Evolutionary conservation across 2,888 invertebrate genomes (phyloP).

Genomic region (Balanococcus diminutus): DNA sequence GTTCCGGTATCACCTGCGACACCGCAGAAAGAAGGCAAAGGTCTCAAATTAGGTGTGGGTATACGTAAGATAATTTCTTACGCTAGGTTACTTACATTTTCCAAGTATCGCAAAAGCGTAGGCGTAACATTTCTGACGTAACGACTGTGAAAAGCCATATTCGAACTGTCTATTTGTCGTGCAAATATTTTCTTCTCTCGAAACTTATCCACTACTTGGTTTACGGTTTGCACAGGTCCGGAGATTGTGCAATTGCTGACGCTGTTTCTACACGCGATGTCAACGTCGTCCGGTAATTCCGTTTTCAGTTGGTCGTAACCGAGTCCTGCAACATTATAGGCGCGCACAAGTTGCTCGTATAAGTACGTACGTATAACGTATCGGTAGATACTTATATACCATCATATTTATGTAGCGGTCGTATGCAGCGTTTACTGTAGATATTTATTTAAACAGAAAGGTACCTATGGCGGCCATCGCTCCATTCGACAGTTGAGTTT

Average conservation of each 20-base stretch:
- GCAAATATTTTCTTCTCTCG: slow-evolving; percentile 60
- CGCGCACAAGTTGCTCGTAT: too few species aligned
- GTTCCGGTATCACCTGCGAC: slow-evolving; percentile 63
- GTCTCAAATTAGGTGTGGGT: too few species aligned
- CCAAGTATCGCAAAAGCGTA: slow-evolving; percentile 62
- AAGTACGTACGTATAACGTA: too few species aligned
- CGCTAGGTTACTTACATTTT: slow-evolving; percentile 60
- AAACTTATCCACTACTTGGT: slow-evolving; percentile 66
- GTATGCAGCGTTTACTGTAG: neutral
- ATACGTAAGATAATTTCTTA: too few species aligned
- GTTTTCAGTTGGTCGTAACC: slow-evolving; percentile 58
- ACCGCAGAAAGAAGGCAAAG: too few species aligned
- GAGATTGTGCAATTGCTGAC: slow-evolving; percentile 79
- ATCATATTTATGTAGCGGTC: neutral
- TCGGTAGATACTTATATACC: neutral
- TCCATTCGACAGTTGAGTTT: slow-evolving; percentile 61
- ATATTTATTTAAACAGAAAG: neutral
- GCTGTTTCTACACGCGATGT: slow-evolving; percentile 81
- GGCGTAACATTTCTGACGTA: slow-evolving; percentile 63
- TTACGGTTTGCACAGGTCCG: slow-evolving; percentile 71
- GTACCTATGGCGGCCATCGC: slow-evolving; percentile 66
- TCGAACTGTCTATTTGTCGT: slow-evolving; percentile 58
- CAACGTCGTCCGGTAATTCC: slow-evolving; percentile 68
- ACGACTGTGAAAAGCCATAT: slow-evolving; percentile 59
- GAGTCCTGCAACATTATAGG: slow-evolving; percentile 56